Conservation (phyloP, 2,113 vertebrate genomes). For the Chlorocebus sabaeus region DNA sequence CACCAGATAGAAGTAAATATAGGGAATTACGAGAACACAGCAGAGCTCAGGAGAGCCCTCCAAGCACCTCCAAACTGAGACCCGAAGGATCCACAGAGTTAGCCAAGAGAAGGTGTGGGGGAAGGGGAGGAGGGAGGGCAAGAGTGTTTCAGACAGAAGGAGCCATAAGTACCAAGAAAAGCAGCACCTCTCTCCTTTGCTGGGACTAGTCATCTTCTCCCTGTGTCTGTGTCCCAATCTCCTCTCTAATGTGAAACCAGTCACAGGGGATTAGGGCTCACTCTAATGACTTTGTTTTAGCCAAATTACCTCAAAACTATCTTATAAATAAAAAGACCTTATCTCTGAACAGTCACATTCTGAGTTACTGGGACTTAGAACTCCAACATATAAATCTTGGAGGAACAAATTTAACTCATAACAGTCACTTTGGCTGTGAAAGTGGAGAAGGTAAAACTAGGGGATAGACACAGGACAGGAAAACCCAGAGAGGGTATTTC, state of each 20-base stretch:
- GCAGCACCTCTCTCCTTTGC: neutral
- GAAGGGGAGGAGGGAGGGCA: too few species aligned
- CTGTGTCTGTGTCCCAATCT: neutral
- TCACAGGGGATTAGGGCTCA: neutral
- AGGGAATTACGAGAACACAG: neutral
- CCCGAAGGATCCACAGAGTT: neutral
- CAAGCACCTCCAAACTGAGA: neutral
- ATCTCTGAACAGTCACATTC: neutral
- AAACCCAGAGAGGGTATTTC: neutral
- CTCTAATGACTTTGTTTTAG: neutral
- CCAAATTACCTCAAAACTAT: neutral
- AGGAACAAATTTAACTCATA: neutral
- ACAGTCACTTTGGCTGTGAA: neutral
- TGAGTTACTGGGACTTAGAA: neutral
- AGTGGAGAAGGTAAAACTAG: neutral
- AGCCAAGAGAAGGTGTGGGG: neutral
- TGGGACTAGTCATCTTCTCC: neutral
- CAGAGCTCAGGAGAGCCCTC: neutral
- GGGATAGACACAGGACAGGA: neutral
- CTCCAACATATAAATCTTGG: neutral
- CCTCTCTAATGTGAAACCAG: neutral
- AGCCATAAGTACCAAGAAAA: neutral
- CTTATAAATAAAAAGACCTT: neutral
- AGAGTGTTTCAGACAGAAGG: neutral
- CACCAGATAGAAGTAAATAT: neutral